phyloP scores from a whole-genome alignment of 2,797 vertebrate genomes.

The Enteromius paludinosus region DNA sequence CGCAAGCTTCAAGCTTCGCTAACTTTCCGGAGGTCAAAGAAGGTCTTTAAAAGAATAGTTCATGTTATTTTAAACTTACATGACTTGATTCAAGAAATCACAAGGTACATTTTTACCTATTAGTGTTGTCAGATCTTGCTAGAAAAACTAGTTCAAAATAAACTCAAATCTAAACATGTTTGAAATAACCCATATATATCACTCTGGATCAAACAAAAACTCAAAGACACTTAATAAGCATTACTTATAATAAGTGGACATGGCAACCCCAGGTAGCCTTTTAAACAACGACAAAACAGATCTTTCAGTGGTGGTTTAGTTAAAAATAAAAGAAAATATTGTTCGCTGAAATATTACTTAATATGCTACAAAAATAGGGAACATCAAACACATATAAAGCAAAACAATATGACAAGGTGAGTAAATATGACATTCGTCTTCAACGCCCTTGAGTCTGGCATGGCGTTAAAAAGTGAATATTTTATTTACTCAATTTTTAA shows the following conservation, averaged over 20 bases:
- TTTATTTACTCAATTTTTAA: too few species aligned
- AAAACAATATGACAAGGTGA: neutral
- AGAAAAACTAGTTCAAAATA: neutral
- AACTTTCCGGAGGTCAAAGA: slow-evolving; percentile 21
- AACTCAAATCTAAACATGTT: neutral
- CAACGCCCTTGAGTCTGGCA: too few species aligned
- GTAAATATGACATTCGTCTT: too few species aligned
- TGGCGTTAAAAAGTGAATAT: too few species aligned
- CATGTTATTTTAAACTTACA: neutral
- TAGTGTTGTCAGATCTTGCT: neutral
- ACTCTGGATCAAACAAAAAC: neutral
- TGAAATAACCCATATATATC: neutral
- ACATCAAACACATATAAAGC: neutral
- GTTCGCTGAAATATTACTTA: neutral
- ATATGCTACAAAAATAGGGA: neutral
- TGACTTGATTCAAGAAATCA: neutral
- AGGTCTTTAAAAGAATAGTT: neutral
- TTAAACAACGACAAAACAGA: neutral
- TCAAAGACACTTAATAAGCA: neutral
- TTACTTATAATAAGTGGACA: neutral
- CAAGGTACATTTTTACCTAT: neutral
- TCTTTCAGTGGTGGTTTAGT: neutral
- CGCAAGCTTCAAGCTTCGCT: neutral
- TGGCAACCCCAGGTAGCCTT: neutral
- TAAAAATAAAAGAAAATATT: neutral